These are phyloP conservation scores for Vicugna pacos DNA, from an alignment of 2,113 vertebrate genomes.

Conservation along the genomic window DNA sequence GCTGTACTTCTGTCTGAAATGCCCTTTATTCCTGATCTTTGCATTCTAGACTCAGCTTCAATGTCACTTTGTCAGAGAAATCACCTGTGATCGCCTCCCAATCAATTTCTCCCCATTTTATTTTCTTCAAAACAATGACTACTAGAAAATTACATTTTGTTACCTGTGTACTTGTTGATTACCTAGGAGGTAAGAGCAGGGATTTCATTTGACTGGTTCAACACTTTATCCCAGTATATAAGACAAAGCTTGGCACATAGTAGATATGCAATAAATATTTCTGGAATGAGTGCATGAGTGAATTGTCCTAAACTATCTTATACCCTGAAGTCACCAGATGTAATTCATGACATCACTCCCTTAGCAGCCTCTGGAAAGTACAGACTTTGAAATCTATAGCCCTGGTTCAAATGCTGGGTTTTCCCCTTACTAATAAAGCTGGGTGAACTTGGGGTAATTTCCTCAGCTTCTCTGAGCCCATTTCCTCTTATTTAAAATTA, in stretches of 20 bases:
- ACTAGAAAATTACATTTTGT: conserved; percentile 16
- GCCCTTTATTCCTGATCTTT: not conserved
- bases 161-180: not conserved
- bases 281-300: not conserved
- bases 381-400: not conserved
- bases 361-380: conserved; percentile 22
- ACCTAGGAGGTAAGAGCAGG: not conserved
- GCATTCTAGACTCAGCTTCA: not conserved
- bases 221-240: not conserved
- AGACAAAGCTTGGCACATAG: not conserved
- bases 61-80: conserved; percentile 39
- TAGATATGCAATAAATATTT: conserved; percentile 43
- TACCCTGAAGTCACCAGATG: not conserved
- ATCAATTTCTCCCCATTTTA: not conserved
- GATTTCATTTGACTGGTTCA: conserved; percentile 10
- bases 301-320: conserved; percentile 9
- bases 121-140: conserved; percentile 42
- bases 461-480: not conserved
- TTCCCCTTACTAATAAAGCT: conserved; percentile 21
- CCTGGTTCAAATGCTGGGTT: not conserved
- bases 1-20: not conserved
- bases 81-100: not conserved
- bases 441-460: not conserved
- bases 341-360: not conserved
- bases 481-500: conserved; percentile 9